phyloP scores from a whole-genome alignment of 2,797 vertebrate species.

The Cryptoprocta ferox region DNA sequence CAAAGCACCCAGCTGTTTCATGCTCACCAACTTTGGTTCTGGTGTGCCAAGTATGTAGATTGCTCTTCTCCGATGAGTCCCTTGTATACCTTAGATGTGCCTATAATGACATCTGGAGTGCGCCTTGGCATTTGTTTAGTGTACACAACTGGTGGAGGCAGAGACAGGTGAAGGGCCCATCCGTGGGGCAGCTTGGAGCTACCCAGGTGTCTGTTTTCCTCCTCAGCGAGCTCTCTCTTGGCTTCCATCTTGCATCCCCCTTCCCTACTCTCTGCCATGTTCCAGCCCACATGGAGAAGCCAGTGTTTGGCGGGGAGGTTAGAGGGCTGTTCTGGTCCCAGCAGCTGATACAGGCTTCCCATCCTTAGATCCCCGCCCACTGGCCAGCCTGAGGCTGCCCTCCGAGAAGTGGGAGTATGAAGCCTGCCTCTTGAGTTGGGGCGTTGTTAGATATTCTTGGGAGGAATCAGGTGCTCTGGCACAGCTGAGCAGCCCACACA shows the following conservation, averaged over 20 bases:
- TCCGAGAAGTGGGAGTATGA: background rate
- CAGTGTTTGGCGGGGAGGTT: background rate
- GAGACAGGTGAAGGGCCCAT: background rate
- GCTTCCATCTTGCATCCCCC: background rate
- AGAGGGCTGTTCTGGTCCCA: background rate
- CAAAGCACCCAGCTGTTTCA: background rate
- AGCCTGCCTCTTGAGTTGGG: background rate
- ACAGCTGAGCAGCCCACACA: background rate
- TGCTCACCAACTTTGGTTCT: background rate
- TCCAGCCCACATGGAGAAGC: background rate
- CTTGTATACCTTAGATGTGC: background rate
- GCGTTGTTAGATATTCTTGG: background rate
- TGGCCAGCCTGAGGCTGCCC: background rate
- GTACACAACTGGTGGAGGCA: background rate
- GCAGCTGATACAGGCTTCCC: background rate
- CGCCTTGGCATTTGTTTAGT: background rate
- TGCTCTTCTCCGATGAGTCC: background rate
- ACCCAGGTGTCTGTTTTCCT: background rate
- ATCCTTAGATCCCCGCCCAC: background rate
- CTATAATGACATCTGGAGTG: background rate
- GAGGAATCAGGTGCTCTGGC: background rate
- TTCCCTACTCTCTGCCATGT: background rate
- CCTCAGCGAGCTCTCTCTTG: background rate
- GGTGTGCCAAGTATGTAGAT: background rate
- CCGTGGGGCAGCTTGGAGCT: background rate